Base-by-base conservation (phyloP, 1,140 invertebrate genomes). In the Drosophila pandora region DNA sequence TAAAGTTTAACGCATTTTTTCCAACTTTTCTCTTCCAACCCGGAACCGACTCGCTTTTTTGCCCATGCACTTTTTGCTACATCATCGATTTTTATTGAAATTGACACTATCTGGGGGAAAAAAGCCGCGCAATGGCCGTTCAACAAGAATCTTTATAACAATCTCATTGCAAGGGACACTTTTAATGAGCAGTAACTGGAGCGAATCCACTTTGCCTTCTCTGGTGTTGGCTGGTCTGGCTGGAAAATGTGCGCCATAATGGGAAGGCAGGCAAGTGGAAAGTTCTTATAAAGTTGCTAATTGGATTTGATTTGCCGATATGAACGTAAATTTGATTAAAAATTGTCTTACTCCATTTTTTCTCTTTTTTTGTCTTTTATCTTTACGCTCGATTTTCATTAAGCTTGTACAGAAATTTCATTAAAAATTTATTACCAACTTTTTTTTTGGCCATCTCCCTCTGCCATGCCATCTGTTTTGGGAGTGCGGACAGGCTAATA, bases 51-150 rank as follows among this genome's bases (percentile, higher is more conserved):
- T 28, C 30, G 13, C 17, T 62, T 55, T 58, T 58, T 57, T 70
- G 23, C 45, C 54, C 57, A 54, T 54, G 68, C 56, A 39, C 30
- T 62, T 72, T 75, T 88, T 82, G 82, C 79, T 68, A 79, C 67
- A 64, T 88, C 82, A 88, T 88, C 82, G 80, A 82, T 88, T 87
- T 87, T 87, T 87, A 87, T 87, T 87, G 82, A 87, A 82, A 87
- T 88, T 87, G 82, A 87, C 83, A 82, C 78, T 85, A 87, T 82
- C 30, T 55, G 56, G 22, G 8, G 25, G 7, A 13, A 13, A 10
- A 10, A n/a, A 43, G n/a, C 41, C 41, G 9, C n/a, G 13, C n/a
- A 39, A 22, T n/a, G 32, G 37, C 34, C 34, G 39, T 50, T 49
- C 57, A 41, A 50, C 59, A 65, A 70, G 64, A 75, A 87, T 85